Base-by-base conservation (phyloP, 2,888 invertebrate species). In the Drosophila pseudotakahashii region DNA sequence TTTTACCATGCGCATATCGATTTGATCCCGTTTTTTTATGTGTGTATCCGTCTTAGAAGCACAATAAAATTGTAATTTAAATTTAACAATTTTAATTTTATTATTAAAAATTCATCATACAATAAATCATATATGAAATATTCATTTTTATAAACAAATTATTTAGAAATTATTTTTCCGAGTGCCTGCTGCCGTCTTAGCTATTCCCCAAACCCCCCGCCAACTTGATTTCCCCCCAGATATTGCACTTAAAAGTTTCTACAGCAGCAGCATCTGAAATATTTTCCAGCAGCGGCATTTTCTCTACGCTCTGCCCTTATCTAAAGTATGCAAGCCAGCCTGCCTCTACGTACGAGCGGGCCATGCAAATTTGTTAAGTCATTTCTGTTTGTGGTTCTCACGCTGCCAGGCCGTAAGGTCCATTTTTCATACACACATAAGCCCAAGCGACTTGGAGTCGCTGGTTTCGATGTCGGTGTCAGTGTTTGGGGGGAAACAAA, bases 291-390 rank as follows among this genome's bases (percentile, higher is more conserved):
- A 57, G 51, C 59, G 76, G 81, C 75, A 81, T 81, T 83, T 78
- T 78, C 76, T 75, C 76, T 79, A 70, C 71, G 79, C 81, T 77
- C 73, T 72, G 83, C 86, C 83, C 88, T 84, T 84, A 86, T 86
- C 83, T 86, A 73, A 82, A 53, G 54, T 79, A 84, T 81, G 81
- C 79, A 76, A 66, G 47, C 61, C 54, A 45, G 54, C 61, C 11
- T 42, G 44, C 53, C 36, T 32, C 54, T 52, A 44, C 54, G 60
- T 42, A 44, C 45, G 26, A 45, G 45, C 42, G 50, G 37, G 68
- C 71, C 64, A 79, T 84, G 87, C 79, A 88, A 84, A 84, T 84
- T 88, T 88, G 84, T 84, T 88, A 79, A 88, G 88, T 84, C 88
- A 88, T 85, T 85, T 82, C 48, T 79, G 74, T 79, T 88, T 86